Percentiles rank a stretch among this genome's conserved stretches.
Conservation (phyloP, 1,140 invertebrate species). For the Aphelinus certus region DNA sequence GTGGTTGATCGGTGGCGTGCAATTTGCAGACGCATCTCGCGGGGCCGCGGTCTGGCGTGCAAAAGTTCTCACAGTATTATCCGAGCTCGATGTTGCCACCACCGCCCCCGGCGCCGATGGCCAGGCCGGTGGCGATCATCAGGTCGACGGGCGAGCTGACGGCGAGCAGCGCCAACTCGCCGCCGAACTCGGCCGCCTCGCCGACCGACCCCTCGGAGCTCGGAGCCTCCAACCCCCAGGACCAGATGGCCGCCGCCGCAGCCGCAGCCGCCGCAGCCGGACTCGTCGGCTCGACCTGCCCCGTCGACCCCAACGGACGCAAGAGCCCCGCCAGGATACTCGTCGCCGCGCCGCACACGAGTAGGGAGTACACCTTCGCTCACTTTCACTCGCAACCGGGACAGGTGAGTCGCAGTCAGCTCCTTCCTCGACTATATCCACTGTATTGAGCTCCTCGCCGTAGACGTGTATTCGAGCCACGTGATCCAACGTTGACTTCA, state of each 20-base stretch:
- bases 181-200: constrained; percentile 73
- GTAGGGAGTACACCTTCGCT: constrained; percentile 84
- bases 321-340: constrained; percentile 63
- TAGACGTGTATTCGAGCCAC: too few species aligned
- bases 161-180: constrained; percentile 67
- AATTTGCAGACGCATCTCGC: constrained; percentile 67
- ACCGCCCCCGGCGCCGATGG: constrained; percentile 96
- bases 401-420: constrained; percentile 72
- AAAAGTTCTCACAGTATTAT: constrained; percentile 87
- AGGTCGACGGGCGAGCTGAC: constrained; percentile 79
- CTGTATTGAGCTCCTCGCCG: too few species aligned
- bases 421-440: too few species aligned
- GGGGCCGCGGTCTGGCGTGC: constrained; percentile 70
- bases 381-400: constrained; percentile 91
- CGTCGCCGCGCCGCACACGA: constrained; percentile 65
- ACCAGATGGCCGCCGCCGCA: constrained; percentile 54
- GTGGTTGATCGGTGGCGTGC: constrained; percentile 63
- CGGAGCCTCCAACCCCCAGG: constrained; percentile 55
- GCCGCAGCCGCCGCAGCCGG: constrained; percentile 57
- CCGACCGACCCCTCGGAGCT: constrained; percentile 62
- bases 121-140: constrained; percentile 93
- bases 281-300: constrained; percentile 62
- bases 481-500: too few species aligned
- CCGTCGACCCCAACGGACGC: constrained; percentile 64
- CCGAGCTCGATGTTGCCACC: constrained; percentile 90